Percentiles rank a stretch among this genome's conserved stretches.
Conservation (phyloP, 2,113 vertebrate genomes). For the Gracilinanus agilis region DNA sequence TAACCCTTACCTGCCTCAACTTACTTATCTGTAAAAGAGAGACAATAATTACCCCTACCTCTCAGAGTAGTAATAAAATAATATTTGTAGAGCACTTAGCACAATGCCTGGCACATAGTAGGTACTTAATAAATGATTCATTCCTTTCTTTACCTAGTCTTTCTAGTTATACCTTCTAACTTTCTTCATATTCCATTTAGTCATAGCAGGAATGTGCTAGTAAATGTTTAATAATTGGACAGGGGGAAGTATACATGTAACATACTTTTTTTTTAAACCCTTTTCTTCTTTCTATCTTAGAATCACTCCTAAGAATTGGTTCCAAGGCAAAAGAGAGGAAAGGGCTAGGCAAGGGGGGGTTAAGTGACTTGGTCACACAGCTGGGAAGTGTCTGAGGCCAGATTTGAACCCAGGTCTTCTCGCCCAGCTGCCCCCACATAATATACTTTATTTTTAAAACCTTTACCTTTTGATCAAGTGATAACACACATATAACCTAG, state of each 20-base stretch:
- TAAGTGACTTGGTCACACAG: no score
- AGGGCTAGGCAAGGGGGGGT: no score
- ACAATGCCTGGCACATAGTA: background rate
- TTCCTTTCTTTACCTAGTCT: background rate
- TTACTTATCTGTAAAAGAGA: conserved; percentile 9
- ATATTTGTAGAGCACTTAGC: background rate
- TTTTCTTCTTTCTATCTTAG: no score
- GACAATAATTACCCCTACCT: background rate
- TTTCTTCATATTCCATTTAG: background rate
- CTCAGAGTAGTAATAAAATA: background rate
- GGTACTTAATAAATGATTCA: background rate
- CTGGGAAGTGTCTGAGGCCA: no score
- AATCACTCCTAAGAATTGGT: no score
- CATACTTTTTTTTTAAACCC: background rate
- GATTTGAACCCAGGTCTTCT: no score
- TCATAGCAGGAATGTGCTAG: background rate
- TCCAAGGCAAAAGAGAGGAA: no score
- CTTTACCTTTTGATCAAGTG: no score
- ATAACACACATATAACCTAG: no score
- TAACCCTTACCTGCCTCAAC: background rate
- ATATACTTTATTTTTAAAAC: no score
- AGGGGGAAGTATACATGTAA: background rate
- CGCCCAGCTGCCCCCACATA: no score
- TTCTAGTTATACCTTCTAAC: background rate
- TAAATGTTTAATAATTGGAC: background rate